phyloP scores from a whole-genome alignment of 2,888 invertebrate species.

The Polydrusus pterygomalis region DNA sequence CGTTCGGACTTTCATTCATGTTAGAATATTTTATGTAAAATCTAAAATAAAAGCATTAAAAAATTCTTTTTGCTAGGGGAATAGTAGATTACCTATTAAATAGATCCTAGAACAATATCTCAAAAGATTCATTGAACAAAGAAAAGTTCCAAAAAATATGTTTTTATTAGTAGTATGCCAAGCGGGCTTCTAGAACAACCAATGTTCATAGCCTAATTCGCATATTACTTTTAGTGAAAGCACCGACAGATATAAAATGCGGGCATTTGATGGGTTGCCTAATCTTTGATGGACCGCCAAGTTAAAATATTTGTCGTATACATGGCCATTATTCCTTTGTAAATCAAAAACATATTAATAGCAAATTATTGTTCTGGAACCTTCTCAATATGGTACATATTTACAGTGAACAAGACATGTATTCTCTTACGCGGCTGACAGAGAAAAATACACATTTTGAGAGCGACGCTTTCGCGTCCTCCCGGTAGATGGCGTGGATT shows the following conservation, averaged over 20 bases:
- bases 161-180: not conserved
- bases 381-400: not conserved
- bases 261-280: too few species aligned
- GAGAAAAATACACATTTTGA: constrained; percentile 16
- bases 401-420: constrained; percentile 11
- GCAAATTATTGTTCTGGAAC: not conserved
- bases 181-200: too few species aligned
- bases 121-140: not conserved
- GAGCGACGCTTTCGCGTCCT: constrained; percentile 31
- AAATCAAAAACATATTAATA: not conserved
- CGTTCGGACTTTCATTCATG: constrained; percentile 6
- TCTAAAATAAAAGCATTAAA: constrained; percentile 2
- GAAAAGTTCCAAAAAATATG: too few species aligned
- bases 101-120: constrained; percentile 3
- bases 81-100: not conserved
- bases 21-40: constrained; percentile 8
- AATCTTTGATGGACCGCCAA: too few species aligned
- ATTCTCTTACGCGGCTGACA: constrained; percentile 19
- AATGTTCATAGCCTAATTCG: too few species aligned
- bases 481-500: constrained; percentile 60
- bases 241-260: too few species aligned
- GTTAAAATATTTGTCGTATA: too few species aligned
- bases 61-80: constrained; percentile 1
- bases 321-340: too few species aligned
- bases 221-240: too few species aligned